A percentile compares a stretch with the other conserved stretches of the same genome.
Evolutionary conservation across 1,140 invertebrate genomes (phyloP).

Genomic region (Pectinophora gossypiella): DNA sequence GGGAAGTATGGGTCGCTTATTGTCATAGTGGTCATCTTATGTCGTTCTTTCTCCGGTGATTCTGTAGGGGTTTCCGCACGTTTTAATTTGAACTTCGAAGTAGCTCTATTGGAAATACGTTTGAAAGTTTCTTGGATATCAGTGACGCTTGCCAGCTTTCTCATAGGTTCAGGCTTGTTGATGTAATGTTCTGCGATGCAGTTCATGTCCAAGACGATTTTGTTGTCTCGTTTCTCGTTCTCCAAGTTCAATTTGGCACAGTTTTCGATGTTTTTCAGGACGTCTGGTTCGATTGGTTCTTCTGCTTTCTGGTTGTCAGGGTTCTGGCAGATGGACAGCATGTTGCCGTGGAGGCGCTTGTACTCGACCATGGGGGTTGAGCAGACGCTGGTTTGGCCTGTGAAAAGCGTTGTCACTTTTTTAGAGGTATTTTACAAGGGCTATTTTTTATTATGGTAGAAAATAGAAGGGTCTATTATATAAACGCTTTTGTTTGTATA

Average conservation of each 20-base stretch:
- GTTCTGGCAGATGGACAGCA: slow-evolving; percentile 81
- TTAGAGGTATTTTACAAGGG: too few species aligned
- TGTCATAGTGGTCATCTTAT: slow-evolving; percentile 76
- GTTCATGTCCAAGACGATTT: slow-evolving; percentile 53
- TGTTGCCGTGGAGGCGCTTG: slow-evolving; percentile 82
- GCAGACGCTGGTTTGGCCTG: slow-evolving; percentile 81
- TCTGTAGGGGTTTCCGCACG: slow-evolving; percentile 63
- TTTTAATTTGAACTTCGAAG: slow-evolving; percentile 65
- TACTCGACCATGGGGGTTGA: slow-evolving; percentile 85
- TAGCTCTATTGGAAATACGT: slow-evolving; percentile 70
- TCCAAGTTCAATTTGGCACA: slow-evolving; percentile 37
- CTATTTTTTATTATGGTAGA: too few species aligned
- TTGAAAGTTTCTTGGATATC: slow-evolving; percentile 76
- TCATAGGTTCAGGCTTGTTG: slow-evolving; percentile 59
- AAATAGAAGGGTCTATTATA: too few species aligned
- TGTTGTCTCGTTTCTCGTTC: slow-evolving; percentile 57
- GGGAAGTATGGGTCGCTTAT: slow-evolving; percentile 87
- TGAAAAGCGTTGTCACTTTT: slow-evolving; percentile 62
- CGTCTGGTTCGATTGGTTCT: slow-evolving; percentile 52
- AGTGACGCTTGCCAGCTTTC: slow-evolving; percentile 68
- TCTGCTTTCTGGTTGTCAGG: slow-evolving; percentile 59
- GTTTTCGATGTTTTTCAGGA: slow-evolving; percentile 55
- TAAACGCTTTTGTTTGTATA: too few species aligned
- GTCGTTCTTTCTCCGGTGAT: slow-evolving; percentile 50
- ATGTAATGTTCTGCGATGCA: slow-evolving; percentile 68